A percentile compares a stretch with the other conserved stretches of the same genome.
Evolutionary conservation across 2,888 invertebrate species (phyloP).

Genomic region (Hololepta plana): DNA sequence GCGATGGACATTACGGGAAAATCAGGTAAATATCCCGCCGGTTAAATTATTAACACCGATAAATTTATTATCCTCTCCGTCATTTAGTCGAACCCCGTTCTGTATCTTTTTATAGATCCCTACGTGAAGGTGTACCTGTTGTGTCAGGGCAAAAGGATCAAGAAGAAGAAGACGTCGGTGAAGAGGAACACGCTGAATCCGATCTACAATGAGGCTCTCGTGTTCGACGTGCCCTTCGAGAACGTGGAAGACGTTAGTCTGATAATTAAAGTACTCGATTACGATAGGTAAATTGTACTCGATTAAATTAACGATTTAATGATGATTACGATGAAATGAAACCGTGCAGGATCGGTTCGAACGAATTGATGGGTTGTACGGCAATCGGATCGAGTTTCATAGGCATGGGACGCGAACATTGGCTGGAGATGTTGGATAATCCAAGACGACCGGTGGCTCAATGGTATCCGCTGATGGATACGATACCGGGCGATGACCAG

Average conservation of each 20-base stretch:
- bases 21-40: slow-evolving; percentile 46
- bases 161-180: slow-evolving; percentile 85
- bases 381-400: slow-evolving; percentile 60
- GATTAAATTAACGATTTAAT: neutral
- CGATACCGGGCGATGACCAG: slow-evolving; percentile 43
- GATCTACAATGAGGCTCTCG: slow-evolving; percentile 84
- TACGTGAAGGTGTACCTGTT: slow-evolving; percentile 85
- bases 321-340: neutral
- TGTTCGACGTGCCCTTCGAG: slow-evolving; percentile 75
- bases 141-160: slow-evolving; percentile 74
- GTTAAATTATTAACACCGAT: too few species aligned
- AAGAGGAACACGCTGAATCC: slow-evolving; percentile 74
- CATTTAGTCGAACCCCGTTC: too few species aligned
- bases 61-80: too few species aligned
- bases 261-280: slow-evolving; percentile 73
- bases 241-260: slow-evolving; percentile 69
- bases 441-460: slow-evolving; percentile 69
- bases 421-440: slow-evolving; percentile 72
- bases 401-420: slow-evolving; percentile 65
- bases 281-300: slow-evolving; percentile 50
- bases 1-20: slow-evolving; percentile 91
- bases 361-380: slow-evolving; percentile 73
- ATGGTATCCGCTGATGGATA: slow-evolving; percentile 64
- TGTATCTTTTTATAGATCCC: slow-evolving; percentile 60
- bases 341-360: slow-evolving; percentile 58